phyloP scores from a whole-genome alignment of 2,797 vertebrate genomes.

The Melanogrammus aeglefinus region DNA sequence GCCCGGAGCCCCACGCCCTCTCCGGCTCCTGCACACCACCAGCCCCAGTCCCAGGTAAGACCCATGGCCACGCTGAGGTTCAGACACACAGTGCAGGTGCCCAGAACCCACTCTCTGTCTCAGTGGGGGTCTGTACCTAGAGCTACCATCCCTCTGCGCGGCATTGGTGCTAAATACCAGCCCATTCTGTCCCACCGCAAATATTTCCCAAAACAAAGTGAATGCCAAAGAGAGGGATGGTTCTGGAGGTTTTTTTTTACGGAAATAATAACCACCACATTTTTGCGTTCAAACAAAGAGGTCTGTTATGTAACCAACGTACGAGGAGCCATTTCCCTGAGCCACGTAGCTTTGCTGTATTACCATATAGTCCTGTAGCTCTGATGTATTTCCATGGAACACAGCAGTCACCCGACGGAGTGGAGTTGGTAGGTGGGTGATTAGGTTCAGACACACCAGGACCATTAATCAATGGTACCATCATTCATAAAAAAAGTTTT shows the following conservation, averaged over 20 bases:
- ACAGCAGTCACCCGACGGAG: background rate
- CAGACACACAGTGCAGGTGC: background rate
- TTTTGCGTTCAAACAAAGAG: background rate
- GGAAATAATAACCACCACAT: constrained; percentile 1
- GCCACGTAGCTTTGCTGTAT: background rate
- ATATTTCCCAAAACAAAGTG: background rate
- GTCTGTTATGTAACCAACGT: background rate
- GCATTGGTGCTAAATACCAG: background rate
- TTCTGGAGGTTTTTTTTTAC: background rate
- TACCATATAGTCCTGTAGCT: background rate
- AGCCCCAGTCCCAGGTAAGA: constrained; percentile 40
- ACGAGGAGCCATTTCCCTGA: background rate
- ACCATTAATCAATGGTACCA: background rate
- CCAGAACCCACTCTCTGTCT: too few relatives aligned
- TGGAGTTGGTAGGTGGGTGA: background rate
- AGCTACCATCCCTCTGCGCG: background rate
- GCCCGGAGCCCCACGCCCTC: constrained; percentile 3
- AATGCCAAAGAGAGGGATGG: background rate
- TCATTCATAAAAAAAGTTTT: background rate
- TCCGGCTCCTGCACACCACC: background rate
- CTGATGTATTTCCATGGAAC: too few relatives aligned
- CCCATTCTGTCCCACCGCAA: background rate
- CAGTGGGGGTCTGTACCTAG: background rate
- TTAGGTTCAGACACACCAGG: background rate
- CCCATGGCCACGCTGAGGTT: background rate